Percentiles rank a stretch among this genome's conserved stretches.
Conservation (phyloP, 2,113 vertebrate species). For the Procavia capensis region DNA sequence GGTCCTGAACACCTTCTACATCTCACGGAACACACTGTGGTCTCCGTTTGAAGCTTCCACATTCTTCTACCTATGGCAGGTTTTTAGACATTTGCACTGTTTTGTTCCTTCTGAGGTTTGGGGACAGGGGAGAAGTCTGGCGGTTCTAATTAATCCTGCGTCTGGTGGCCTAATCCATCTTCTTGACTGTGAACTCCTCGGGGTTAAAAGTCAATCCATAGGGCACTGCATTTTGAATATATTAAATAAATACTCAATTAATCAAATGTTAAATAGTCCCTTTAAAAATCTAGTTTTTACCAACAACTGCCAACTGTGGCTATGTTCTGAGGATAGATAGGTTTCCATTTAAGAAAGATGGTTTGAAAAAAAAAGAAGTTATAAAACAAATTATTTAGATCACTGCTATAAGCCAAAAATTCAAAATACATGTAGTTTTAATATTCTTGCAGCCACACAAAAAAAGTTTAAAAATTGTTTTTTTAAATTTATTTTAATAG, state of each 20-base stretch:
- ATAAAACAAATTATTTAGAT: constrained; percentile 46
- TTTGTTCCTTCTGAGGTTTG: constrained; percentile 52
- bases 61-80: not conserved
- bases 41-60: not conserved
- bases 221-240: constrained; percentile 42
- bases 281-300: constrained; percentile 28
- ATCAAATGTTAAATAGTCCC: constrained; percentile 49
- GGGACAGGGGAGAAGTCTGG: not conserved
- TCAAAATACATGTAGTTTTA: constrained; percentile 24
- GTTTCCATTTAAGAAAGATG: not conserved
- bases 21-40: not conserved
- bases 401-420: not conserved
- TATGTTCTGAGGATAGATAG: constrained; percentile 1
- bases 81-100: constrained; percentile 21
- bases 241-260: constrained; percentile 49
- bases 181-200: constrained; percentile 33
- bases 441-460: not conserved
- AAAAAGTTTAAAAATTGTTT: not conserved
- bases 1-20: not conserved
- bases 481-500: constrained; percentile 13
- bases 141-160: constrained; percentile 50
- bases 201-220: constrained; percentile 54
- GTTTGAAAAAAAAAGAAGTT: constrained; percentile 13
- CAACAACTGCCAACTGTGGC: not conserved
- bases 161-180: constrained; percentile 62